These are phyloP conservation scores for Coelopa frigida DNA, from an alignment of 1,140 invertebrate genomes.

Conservation along the genomic window DNA sequence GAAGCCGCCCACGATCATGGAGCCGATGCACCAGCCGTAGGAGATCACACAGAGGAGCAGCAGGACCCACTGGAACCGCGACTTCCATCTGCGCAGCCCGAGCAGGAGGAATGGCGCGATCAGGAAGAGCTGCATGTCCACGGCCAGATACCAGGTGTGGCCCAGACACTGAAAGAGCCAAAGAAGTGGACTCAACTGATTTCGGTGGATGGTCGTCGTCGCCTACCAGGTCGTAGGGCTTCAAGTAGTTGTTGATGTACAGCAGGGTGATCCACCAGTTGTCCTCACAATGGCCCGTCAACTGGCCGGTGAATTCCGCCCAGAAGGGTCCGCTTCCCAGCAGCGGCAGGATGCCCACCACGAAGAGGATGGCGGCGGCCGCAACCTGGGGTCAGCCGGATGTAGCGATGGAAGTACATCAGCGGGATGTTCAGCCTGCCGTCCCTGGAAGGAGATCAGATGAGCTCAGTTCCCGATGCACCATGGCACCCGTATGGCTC, in stretches of 20 bases:
- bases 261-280: neutral
- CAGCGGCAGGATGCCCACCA: too few relatives aligned
- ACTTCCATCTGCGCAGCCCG: conserved; percentile 53
- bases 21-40: conserved; percentile 18
- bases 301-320: neutral
- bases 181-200: too few relatives aligned
- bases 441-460: conserved; percentile 27
- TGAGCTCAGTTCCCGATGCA: too few relatives aligned
- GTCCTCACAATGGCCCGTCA: neutral
- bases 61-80: too few relatives aligned
- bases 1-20: conserved; percentile 25
- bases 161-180: conserved; percentile 81
- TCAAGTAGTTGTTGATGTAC: conserved; percentile 51
- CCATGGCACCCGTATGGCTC: too few relatives aligned
- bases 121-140: conserved; percentile 78
- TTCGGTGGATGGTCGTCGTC: too few relatives aligned
- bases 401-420: conserved; percentile 7
- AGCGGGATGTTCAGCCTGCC: conserved; percentile 12
- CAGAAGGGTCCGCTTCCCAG: neutral
- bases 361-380: too few relatives aligned
- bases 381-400: neutral
- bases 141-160: conserved; percentile 82
- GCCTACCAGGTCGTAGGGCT: too few relatives aligned
- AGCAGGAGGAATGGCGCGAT: conserved; percentile 67
- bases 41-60: conserved; percentile 28